Percentiles rank a stretch among this genome's conserved stretches.
phyloP scores from a whole-genome alignment of 1,140 invertebrate genomes.

The Parapsyche elsis region DNA sequence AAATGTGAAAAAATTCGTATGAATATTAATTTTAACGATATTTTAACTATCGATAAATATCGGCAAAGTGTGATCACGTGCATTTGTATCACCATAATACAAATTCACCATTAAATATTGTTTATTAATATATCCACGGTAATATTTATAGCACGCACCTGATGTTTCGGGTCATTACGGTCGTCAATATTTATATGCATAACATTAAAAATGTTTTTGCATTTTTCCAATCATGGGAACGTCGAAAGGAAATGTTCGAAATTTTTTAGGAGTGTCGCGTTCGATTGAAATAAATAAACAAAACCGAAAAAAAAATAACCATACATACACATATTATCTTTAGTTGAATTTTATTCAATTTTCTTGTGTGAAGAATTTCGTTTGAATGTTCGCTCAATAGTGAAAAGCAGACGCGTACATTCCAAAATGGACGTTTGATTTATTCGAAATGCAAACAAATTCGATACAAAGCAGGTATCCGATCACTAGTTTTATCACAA shows the following conservation, averaged over 20 bases:
- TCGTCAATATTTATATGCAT: not conserved
- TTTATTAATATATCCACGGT: not conserved
- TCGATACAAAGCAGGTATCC: not conserved
- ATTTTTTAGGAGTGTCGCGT: constrained; percentile 1
- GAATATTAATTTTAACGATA: constrained; percentile 14
- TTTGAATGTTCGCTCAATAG: not conserved
- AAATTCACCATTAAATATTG: not conserved
- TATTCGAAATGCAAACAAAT: constrained; percentile 21
- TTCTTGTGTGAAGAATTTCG: not conserved
- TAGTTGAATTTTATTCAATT: constrained; percentile 16
- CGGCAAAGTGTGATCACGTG: not conserved
- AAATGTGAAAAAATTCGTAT: not conserved
- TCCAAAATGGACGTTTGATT: not conserved
- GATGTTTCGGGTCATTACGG: no score
- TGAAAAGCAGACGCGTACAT: not conserved
- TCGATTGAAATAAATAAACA: not conserved
- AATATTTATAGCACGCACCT: no score
- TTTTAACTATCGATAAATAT: constrained; percentile 10
- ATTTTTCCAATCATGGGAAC: not conserved
- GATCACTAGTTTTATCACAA: no score
- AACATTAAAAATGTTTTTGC: not conserved
- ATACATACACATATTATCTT: not conserved
- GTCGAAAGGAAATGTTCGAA: not conserved
- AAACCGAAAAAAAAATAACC: not conserved
- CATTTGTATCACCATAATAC: not conserved